These are phyloP conservation scores for Plectrocnemia conspersa DNA, from an alignment of 1,140 invertebrate genomes.

Conservation along the genomic window DNA sequence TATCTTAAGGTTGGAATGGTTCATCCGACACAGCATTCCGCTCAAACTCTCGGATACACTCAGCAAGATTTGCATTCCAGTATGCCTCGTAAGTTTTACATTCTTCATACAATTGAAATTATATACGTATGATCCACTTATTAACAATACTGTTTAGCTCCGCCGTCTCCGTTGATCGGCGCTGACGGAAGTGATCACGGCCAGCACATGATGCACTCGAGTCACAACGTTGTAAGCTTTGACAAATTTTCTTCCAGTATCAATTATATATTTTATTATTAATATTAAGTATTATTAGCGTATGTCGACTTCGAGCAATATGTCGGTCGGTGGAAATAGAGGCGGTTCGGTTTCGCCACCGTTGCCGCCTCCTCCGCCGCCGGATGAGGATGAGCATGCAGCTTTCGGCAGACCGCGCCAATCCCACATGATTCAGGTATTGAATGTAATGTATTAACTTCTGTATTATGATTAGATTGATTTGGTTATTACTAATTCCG, in stretches of 20 bases:
- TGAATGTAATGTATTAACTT: neutral
- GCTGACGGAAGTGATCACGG: conserved; percentile 52
- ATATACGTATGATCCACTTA: too few species aligned
- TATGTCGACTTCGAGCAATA: conserved; percentile 41
- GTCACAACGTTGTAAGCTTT: conserved; percentile 39
- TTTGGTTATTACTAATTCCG: neutral
- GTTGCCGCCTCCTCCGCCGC: conserved; percentile 76
- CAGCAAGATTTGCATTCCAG: conserved; percentile 63
- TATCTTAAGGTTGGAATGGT: conserved; percentile 60
- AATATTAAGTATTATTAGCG: conserved; percentile 35
- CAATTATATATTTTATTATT: conserved; percentile 2
- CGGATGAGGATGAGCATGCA: conserved; percentile 70
- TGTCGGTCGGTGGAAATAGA: conserved; percentile 39
- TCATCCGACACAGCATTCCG: conserved; percentile 61
- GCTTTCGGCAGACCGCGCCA: conserved; percentile 63
- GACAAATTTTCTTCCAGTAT: neutral
- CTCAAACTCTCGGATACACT: conserved; percentile 43
- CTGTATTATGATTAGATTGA: neutral
- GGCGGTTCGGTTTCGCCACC: conserved; percentile 69
- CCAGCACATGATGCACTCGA: conserved; percentile 47
- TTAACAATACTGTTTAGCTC: conserved; percentile 52
- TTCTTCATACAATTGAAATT: too few species aligned
- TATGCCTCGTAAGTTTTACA: conserved; percentile 71
- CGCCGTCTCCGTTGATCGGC: conserved; percentile 70
- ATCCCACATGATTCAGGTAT: conserved; percentile 32